Base-by-base conservation (phyloP, 2,113 vertebrate species). In the Grallaria varia region DNA sequence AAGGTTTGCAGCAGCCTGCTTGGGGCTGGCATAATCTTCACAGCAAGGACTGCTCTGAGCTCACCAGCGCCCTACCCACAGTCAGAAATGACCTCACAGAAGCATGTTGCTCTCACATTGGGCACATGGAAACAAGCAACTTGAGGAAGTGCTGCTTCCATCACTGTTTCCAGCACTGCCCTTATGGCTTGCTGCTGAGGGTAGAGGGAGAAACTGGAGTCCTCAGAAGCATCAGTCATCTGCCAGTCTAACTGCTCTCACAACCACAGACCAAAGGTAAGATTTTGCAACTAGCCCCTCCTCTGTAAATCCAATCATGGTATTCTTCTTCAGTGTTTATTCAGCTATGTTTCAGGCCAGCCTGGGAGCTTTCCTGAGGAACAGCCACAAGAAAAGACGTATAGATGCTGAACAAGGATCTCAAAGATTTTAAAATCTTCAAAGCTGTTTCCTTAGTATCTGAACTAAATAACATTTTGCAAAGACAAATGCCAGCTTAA, bases 11-110 rank as follows among this genome's bases (percentile, higher is more conserved):
- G 10, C 18, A 71, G 10, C 9, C n/a, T 25, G 8, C 20, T 8
- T 8, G 4, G 16, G 12, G 4, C 40, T 78, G 60, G 20, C 18
- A 35, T 7, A 39, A 3, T 23, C 45, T 52, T n/a, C 24, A 16
- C 28, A 49, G 31, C 22, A 50, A 14, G 23, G n/a, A 28, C 5
- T 15, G 7, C 33, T 69, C 3, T 0, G 33, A 58, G 31, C 8
- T 75, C 25, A 45, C 4, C 1, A 1, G 2, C 11, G 76, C 13
- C 4, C 0, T 8, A 14, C 4, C 12, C 5, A 8, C 5, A 25
- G 55, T 7, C 27, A 69, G 59, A 84, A 59, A 28, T 14, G 0
- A 31, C 5, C 9, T 8, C 1, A 0, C 5, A n/a, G 18, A 39
- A 44, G n/a, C n/a, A 50, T 1, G 0, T 3, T 35, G 8, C 47